A percentile compares a stretch with the other conserved stretches of the same genome.
Conservation (phyloP, 2,797 vertebrate genomes). For the Cossypha heuglini region DNA sequence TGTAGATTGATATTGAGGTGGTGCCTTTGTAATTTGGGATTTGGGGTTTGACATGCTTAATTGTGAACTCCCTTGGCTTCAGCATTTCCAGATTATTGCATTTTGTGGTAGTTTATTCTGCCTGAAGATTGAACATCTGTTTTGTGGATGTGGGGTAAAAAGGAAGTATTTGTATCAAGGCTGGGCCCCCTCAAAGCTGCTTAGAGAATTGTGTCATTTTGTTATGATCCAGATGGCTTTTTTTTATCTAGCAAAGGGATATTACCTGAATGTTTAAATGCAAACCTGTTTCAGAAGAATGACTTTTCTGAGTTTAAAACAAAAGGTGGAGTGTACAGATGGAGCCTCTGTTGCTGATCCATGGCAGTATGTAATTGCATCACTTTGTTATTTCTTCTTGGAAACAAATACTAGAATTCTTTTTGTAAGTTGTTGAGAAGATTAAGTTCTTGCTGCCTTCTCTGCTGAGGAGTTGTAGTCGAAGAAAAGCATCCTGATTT, state of each 20-base stretch:
- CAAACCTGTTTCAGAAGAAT: background rate
- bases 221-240: background rate
- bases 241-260: background rate
- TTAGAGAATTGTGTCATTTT: conserved; percentile 30
- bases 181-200: background rate
- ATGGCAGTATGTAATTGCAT: background rate
- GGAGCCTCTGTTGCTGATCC: background rate
- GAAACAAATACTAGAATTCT: background rate
- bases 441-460: background rate
- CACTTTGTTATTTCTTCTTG: background rate
- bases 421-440: background rate
- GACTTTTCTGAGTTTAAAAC: background rate
- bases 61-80: conserved; percentile 36
- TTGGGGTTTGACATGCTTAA: conserved; percentile 23
- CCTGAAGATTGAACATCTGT: conserved; percentile 50
- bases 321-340: background rate
- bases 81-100: conserved; percentile 33
- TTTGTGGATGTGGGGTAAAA: background rate
- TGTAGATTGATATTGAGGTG: background rate
- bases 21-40: conserved; percentile 29
- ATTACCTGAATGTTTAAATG: background rate
- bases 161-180: background rate
- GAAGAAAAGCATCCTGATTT: background rate
- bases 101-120: conserved; percentile 55
- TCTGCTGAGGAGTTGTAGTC: background rate